Base-by-base conservation (phyloP, 2,797 vertebrate genomes). In the Peromyscus attwateri region DNA sequence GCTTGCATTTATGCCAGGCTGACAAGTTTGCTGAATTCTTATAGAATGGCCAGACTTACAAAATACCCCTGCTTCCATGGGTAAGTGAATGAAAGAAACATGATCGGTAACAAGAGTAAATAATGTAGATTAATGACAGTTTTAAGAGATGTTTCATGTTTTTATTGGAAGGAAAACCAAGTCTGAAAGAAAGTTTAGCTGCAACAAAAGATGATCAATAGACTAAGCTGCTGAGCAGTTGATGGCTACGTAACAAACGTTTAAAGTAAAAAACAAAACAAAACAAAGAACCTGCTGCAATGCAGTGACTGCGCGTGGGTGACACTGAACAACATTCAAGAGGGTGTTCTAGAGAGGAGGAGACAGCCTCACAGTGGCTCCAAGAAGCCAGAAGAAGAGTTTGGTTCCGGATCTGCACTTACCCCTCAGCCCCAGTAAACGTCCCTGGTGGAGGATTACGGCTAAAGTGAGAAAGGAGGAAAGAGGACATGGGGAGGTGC, bases 401-500 rank as follows among this genome's bases (percentile, higher is more conserved):
- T 98, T 96, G 92, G 98, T 98, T 98, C 96, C 98, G 98, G 97
- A 98, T 98, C 98, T 98, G 98, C 98, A 99, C 99, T 99, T 99
- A 99, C 99, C 99, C 99, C 99, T 98, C 98, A 99, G 99, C 99
- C 99, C 99, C 98, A 99, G 99, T 99, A 99, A 99, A 98, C 99
- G 99, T 99, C 99, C 99, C 99, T 99, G 99, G 99, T 99, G 99
- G 98, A 99, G 99, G 98, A 99, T 99, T 99, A 99, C 98, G 92
- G 99, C 99, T 99, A 98, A 95, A 99, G 98, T 98, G 98, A 99
- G 98, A 99, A 96, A 99, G 98, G 98, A 99, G 98, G 98, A 98
- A 98, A 98, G 98, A 98, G 99, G 98, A 98, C 98, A 98, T 98
- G 98, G 99, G 99, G 98, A 98, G 98, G 98, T 98, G 98, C 94